Evolutionary conservation across 2,888 invertebrate species (phyloP), one percentile per base, ranked within the genome.

Genomic region (Rotaria sp.): DNA sequence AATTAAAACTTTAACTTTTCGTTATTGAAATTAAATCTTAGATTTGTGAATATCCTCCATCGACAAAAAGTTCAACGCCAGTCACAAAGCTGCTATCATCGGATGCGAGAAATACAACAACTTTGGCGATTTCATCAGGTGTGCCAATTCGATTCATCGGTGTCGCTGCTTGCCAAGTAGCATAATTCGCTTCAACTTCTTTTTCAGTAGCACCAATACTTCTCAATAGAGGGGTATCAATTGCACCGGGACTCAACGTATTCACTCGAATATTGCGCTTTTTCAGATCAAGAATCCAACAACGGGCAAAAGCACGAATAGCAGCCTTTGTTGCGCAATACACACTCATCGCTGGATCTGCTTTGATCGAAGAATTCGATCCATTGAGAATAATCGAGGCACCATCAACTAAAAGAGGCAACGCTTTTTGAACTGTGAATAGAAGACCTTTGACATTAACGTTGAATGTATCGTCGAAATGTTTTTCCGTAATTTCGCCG

Each of bases 51-150:
- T 15, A 41, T 8, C 75, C 75, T 21, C 75, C 75, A 75, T 75
- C 75, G 24, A 75, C 75, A 75, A 75, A 75, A 75, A 75, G 75
- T 41, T 75, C 75, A 30, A 75, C 41, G 75, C 75, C 75, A 11
- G 75, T 75, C 8, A 75, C 75, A 41, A 30, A 75, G 30, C 75
- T 75, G 38, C 75, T 75, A 75, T 75, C 75, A 24, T 75, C 75
- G 7, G 41, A 75, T 41, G 75, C 75, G 18, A 75, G 75, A 35
- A 75, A 75, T 21, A 75, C 75, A 30, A 35, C 35, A 24, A 11
- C 75, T 75, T 75, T 75, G 41, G 75, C 75, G 4, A 75, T 75
- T 38, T 75, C 75, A 75, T 75, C 75, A 3, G 75, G 35, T 41
- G 75, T 41, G 18, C 75, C 75, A 41, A 75, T 38, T 7, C 75